Evolutionary conservation across 2,888 invertebrate species (phyloP).

Genomic region (Choreutis nemorana): DNA sequence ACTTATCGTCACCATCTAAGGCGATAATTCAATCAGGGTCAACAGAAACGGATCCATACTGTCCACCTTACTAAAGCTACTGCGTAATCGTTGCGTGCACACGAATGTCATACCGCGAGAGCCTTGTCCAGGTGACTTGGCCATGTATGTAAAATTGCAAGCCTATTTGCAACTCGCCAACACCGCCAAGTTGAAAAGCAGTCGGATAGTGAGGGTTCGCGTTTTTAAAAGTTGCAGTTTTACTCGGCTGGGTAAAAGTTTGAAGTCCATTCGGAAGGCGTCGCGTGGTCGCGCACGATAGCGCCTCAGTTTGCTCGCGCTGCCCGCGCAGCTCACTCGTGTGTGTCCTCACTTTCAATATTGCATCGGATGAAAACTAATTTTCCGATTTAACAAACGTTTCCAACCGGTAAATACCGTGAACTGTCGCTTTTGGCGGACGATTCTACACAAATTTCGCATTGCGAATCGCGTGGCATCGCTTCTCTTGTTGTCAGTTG

Average conservation of each 20-base stretch:
- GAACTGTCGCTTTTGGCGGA: slow-evolving; percentile 47
- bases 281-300: slow-evolving; percentile 35
- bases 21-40: neutral
- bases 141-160: slow-evolving; percentile 46
- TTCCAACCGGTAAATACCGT: slow-evolving; percentile 54
- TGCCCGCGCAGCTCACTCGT: slow-evolving; percentile 58
- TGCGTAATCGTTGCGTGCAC: slow-evolving; percentile 36
- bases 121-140: slow-evolving; percentile 47
- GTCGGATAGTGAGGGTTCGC: slow-evolving; percentile 15
- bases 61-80: slow-evolving; percentile 20
- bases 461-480: slow-evolving; percentile 49
- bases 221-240: slow-evolving; percentile 20
- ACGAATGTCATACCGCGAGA: slow-evolving; percentile 43
- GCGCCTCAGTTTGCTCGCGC: slow-evolving; percentile 56
- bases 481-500: slow-evolving; percentile 54
- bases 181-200: slow-evolving; percentile 32
- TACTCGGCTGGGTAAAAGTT: slow-evolving; percentile 54
- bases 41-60: slow-evolving; percentile 21
- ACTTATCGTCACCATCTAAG: slow-evolving; percentile 10
- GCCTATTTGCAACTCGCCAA: slow-evolving; percentile 49
- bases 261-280: slow-evolving; percentile 51
- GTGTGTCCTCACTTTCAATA: slow-evolving; percentile 22
- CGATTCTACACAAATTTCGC: slow-evolving; percentile 47
- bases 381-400: slow-evolving; percentile 50
- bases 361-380: slow-evolving; percentile 18